Evolutionary conservation across 2,113 vertebrate species (phyloP).

Genomic region (Grallaria varia): DNA sequence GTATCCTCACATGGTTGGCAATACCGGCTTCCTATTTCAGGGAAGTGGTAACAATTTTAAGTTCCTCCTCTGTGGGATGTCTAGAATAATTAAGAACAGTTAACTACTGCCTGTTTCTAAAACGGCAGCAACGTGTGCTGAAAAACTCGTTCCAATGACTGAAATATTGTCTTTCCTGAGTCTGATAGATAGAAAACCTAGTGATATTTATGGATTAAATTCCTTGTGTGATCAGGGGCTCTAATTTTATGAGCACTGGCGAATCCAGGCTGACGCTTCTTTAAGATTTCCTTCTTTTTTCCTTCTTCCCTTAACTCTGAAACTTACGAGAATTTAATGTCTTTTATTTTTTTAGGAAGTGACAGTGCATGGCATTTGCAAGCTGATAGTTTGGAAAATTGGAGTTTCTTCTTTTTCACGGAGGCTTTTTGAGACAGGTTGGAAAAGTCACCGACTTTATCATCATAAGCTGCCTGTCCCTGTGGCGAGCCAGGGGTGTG

Average conservation of each 20-base stretch:
- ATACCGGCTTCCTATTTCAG: background rate
- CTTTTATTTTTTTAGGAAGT: background rate
- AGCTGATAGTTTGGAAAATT: background rate
- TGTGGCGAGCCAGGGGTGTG: background rate
- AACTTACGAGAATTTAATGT: background rate
- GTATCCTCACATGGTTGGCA: background rate
- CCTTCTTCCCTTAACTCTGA: background rate
- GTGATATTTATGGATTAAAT: background rate
- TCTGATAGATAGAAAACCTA: background rate
- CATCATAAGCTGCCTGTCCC: background rate
- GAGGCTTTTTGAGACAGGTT: background rate
- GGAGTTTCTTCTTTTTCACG: background rate
- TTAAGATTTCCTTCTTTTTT: background rate
- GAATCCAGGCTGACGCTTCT: background rate
- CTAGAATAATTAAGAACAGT: constrained; percentile 39
- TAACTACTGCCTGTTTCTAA: constrained; percentile 14
- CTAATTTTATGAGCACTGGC: background rate
- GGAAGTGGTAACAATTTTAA: constrained; percentile 5
- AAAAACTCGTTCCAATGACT: background rate
- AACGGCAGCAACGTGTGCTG: background rate
- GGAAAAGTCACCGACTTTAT: background rate
- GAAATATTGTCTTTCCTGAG: constrained; percentile 29
- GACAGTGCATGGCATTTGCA: background rate
- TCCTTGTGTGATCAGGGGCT: background rate
- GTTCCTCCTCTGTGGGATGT: background rate